phyloP scores from a whole-genome alignment of 2,113 vertebrate genomes.

The Coregonus clupeaformis region DNA sequence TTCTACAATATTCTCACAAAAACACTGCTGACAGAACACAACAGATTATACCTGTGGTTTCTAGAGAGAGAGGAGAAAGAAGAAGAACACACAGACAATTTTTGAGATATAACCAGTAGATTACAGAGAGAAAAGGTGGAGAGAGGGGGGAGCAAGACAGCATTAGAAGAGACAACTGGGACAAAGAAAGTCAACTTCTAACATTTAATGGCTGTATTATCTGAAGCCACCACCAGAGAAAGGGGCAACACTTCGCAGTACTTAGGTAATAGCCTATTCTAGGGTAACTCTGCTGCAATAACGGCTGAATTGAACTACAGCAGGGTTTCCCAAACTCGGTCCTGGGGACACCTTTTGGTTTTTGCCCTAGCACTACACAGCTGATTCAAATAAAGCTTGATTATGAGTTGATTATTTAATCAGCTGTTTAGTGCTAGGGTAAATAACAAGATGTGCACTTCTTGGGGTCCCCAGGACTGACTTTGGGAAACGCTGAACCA shows the following conservation, averaged over 20 bases:
- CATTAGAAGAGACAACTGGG: slow-evolving; percentile 63
- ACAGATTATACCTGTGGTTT: slow-evolving; percentile 78
- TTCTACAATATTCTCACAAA: slow-evolving; percentile 57
- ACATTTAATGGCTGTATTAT: neutral
- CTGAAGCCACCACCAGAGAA: neutral
- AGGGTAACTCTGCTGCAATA: neutral
- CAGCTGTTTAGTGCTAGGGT: too few species aligned
- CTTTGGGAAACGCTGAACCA: too few species aligned
- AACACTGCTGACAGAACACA: slow-evolving; percentile 61
- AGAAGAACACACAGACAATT: slow-evolving; percentile 68
- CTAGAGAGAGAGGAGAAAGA: slow-evolving; percentile 75
- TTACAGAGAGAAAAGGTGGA: slow-evolving; percentile 67
- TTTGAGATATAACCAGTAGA: slow-evolving; percentile 68
- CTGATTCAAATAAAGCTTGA: too few species aligned
- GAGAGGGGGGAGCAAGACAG: slow-evolving; percentile 58
- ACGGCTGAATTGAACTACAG: neutral
- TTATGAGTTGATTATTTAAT: too few species aligned
- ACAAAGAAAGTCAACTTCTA: slow-evolving; percentile 50
- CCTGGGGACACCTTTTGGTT: too few species aligned
- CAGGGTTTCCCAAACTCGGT: too few species aligned
- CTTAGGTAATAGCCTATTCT: neutral
- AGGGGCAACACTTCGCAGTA: neutral
- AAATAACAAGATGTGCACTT: too few species aligned
- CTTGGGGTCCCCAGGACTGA: too few species aligned
- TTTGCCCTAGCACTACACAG: too few species aligned